Evolutionary conservation across 2,888 invertebrate species (phyloP), one percentile per base, ranked within the genome.

Genomic region (Nomada ferruginata): DNA sequence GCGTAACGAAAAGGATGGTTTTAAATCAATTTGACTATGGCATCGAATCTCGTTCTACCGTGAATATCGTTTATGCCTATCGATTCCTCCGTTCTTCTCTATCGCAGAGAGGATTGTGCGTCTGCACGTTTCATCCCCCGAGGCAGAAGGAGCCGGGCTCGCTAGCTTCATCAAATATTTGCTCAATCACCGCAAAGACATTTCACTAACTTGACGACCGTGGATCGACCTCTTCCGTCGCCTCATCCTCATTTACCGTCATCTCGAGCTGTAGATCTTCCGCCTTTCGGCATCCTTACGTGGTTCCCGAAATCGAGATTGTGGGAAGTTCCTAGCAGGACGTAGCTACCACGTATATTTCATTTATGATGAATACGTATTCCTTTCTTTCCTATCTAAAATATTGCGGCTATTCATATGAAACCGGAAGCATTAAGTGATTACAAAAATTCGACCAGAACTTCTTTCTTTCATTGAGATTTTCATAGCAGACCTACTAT

Each of bases 151-250:
- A 85, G 79, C 77, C 75, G 86, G 89, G 87, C 87, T 89, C 91
- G 87, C 89, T 87, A 85, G 87, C 90, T 91, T 91, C 90, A 86
- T 91, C 92, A 92, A 93, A 92, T 93, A 93, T 93, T 93, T 93
- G 93, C 92, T 90, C 92, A 93, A 93, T 93, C 93, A 92, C 93
- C 91, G 91, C 92, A 90, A 92, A 92, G 93, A 93, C 92, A 92
- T 93, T 92, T 90, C 90, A 88, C 90, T 91, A 91, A 92, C 91
- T 93, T 90, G 90, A 87, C 88, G 87, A 89, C 88, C 88, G 88
- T 85, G 84, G 90, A 91, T 92, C 91, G 89, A 84, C 84, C 87
- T 87, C 81, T 82, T 88, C 84, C 76, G 70, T 64, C 74, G 75
- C 82, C 84, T 83, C 83, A 83, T 83, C 77, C 81, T 84, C 84